A percentile compares a stretch with the other conserved stretches of the same genome.
Conservation (phyloP, 1,140 invertebrate species). For the Leptoteleia sp. region DNA sequence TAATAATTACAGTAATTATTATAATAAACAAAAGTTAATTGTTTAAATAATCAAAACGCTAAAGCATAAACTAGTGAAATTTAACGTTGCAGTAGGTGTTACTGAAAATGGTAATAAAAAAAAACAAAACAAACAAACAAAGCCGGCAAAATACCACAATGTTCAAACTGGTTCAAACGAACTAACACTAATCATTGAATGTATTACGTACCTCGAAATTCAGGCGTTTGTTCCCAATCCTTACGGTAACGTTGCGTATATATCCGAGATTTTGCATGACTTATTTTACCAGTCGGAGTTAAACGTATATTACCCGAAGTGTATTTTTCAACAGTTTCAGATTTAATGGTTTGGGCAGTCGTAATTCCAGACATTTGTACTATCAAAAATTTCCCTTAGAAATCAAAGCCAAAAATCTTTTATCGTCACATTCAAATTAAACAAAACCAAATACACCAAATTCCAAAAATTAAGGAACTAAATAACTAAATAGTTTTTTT, state of each 20-base stretch:
- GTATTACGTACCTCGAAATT: constrained; percentile 81
- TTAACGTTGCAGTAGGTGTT: too few relatives aligned
- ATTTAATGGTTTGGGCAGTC: constrained; percentile 5
- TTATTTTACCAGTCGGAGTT: constrained; percentile 79
- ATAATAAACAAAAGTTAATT: too few relatives aligned
- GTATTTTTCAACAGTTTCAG: background rate
- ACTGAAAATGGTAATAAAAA: too few relatives aligned
- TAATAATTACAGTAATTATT: too few relatives aligned
- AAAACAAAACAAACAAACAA: background rate
- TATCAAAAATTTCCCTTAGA: too few relatives aligned
- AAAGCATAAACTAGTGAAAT: too few relatives aligned
- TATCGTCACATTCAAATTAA: constrained; percentile 16
- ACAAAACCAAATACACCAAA: constrained; percentile 48
- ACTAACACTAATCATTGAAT: background rate
- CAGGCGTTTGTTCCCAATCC: constrained; percentile 82
- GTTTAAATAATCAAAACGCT: too few relatives aligned
- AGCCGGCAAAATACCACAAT: background rate
- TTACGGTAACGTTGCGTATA: constrained; percentile 83
- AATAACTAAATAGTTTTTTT: constrained; percentile 78
- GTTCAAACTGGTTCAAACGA: background rate
- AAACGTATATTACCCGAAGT: constrained; percentile 39
- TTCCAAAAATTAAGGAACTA: constrained; percentile 71
- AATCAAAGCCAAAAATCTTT: constrained; percentile 1
- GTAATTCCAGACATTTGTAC: background rate
- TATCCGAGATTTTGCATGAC: constrained; percentile 78